Evolutionary conservation across 2,797 vertebrate species (phyloP), one percentile per base, ranked within the genome.

Genomic region (Xiphophorus birchmanni): DNA sequence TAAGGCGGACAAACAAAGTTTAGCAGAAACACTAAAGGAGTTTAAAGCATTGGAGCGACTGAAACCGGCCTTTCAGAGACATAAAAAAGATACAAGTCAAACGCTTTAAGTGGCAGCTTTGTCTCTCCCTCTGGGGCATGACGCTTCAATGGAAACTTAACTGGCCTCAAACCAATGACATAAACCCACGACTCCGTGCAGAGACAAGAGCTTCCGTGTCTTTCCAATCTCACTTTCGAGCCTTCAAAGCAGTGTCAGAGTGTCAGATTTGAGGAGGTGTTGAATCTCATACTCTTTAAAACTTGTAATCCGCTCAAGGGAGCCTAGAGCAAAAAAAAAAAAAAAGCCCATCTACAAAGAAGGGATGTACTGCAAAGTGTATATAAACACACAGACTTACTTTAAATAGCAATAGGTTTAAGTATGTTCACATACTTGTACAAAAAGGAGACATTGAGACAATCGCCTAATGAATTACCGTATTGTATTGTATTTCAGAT

Each of bases 221-320:
- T 90, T 79, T 90, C 91, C 92, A 88, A 94, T 94, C 92, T 92
- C 89, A 89, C 92, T 93, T 88, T 89, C 85, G 94, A 90, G 91
- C 90, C 92, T 93, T 94, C 90, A 94, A 93, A 94, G 90, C 87
- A 77, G 86, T 88, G 91, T 93, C 90, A 93, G 84, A 89, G 92
- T 93, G 93, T 93, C 93, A 93, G 88, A 94, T 94, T 93, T 92
- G 94, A 96, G 94, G 92, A 94, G 92, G 90, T 90, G 92, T 91
- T 93, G 91, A 92, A 94, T 93, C 92, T 93, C 86, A 88, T 93
- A 94, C 92, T 92, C 93, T 94, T 94, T 95, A 93, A 95, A 96
- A 96, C 91, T 93, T 96, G 94, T 95, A 96, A 95, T 95, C 94
- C 93, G 91, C 91, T 94, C 91, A 95, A 91, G 90, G 75, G 78